A percentile compares a stretch with the other conserved stretches of the same genome.
Conservation (phyloP, 1,140 invertebrate species). For the Cryptotermes secundus region DNA sequence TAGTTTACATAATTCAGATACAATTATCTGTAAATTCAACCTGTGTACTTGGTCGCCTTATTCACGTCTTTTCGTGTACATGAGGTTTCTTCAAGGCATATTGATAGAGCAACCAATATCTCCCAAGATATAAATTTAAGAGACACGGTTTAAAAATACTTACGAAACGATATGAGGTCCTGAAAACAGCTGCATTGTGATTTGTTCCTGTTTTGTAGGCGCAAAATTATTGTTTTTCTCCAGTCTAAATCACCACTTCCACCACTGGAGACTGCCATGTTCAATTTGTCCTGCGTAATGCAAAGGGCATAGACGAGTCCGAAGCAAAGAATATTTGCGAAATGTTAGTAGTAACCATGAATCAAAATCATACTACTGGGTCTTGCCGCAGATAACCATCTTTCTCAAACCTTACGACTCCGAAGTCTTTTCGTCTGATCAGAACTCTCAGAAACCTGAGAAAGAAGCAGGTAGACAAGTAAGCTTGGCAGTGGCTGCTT, state of each 20-base stretch:
- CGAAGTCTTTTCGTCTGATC: too few species aligned
- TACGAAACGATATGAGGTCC: conserved; percentile 64
- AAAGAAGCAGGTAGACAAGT: too few species aligned
- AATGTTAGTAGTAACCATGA: too few species aligned
- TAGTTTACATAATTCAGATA: conserved; percentile 41
- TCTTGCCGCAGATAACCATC: too few species aligned
- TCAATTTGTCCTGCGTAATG: neutral
- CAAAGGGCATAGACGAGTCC: too few species aligned
- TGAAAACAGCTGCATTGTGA: conserved; percentile 58
- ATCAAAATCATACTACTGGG: too few species aligned
- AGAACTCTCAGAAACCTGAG: too few species aligned
- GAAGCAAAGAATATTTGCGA: too few species aligned
- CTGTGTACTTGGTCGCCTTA: too few species aligned
- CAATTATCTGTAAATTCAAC: neutral
- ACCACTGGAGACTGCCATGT: conserved; percentile 30
- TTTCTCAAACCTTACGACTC: too few species aligned
- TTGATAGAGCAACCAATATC: neutral
- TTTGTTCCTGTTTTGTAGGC: conserved; percentile 58
- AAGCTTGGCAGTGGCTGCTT: too few species aligned
- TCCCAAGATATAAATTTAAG: neutral
- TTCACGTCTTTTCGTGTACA: neutral
- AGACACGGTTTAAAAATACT: conserved; percentile 39
- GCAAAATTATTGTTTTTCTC: conserved; percentile 57
- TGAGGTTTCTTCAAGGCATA: neutral
- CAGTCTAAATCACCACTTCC: conserved; percentile 44